These are phyloP conservation scores for Prostheceraeus crozeri DNA, from an alignment of 2,888 invertebrate species.

Conservation along the genomic window DNA sequence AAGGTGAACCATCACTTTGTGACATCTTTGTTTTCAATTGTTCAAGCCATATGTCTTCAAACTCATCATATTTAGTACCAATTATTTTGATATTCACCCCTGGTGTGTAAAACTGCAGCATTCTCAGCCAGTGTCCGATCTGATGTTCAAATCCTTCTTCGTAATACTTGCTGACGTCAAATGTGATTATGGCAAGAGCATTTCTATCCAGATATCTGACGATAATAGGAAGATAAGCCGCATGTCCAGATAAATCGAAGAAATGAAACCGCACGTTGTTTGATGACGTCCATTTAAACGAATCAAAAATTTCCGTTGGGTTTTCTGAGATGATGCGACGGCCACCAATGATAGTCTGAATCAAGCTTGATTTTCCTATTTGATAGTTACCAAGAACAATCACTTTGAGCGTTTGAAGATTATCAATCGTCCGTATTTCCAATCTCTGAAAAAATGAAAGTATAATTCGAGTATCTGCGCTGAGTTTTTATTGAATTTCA, in stretches of 20 bases:
- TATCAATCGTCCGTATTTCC: neutral
- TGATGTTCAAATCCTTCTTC: constrained; percentile 6
- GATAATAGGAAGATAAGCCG: neutral
- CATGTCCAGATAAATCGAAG: neutral
- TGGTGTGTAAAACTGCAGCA: constrained; percentile 1
- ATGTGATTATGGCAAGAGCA: neutral
- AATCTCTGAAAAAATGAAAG: constrained; percentile 13
- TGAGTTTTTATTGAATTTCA: no score
- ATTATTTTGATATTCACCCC: neutral
- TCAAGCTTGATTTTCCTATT: neutral
- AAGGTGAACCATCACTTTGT: constrained; percentile 48
- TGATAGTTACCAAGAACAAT: constrained; percentile 19
- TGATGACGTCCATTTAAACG: neutral
- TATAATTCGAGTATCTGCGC: no score
- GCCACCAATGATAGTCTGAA: neutral
- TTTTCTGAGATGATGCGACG: no score
- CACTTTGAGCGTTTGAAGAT: constrained; percentile 14
- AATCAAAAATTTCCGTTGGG: neutral
- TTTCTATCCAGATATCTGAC: neutral
- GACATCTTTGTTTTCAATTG: constrained; percentile 43
- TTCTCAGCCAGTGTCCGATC: constrained; percentile 18
- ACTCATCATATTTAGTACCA: neutral
- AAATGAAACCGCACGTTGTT: constrained; percentile 1
- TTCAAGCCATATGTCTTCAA: no score
- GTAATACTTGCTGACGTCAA: neutral